phyloP scores from a whole-genome alignment of 2,888 invertebrate species.

The Drosophila kambysellisi region DNA sequence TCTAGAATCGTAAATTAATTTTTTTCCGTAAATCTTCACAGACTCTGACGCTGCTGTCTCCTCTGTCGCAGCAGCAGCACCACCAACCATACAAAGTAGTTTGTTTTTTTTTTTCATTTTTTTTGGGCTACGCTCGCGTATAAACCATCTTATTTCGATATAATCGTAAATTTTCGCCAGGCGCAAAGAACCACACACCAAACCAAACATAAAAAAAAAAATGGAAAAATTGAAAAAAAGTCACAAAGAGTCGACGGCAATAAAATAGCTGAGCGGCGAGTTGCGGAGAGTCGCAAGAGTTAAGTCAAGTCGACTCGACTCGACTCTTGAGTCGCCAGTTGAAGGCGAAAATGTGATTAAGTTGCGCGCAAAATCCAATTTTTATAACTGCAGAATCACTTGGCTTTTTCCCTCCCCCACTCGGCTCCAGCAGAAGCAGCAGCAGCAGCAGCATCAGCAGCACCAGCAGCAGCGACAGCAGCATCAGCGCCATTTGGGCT shows the following conservation, averaged over 20 bases:
- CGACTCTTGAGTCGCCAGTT: slow-evolving; percentile 69
- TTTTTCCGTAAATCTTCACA: slow-evolving; percentile 75
- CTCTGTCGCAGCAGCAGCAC: slow-evolving; percentile 24
- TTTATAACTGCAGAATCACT: slow-evolving; percentile 81
- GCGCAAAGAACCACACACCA: slow-evolving; percentile 60
- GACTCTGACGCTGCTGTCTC: slow-evolving; percentile 35
- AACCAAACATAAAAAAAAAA: slow-evolving; percentile 42
- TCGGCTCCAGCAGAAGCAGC: slow-evolving; percentile 32
- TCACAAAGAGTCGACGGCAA: slow-evolving; percentile 77
- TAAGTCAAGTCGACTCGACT: slow-evolving; percentile 45
- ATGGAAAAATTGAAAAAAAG: slow-evolving; percentile 36
- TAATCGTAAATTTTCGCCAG: slow-evolving; percentile 80
- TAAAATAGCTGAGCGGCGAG: slow-evolving; percentile 71
- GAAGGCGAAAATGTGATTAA: slow-evolving; percentile 80
- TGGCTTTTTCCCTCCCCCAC: slow-evolving; percentile 69
- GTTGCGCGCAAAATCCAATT: slow-evolving; percentile 81
- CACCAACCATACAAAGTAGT: slow-evolving; percentile 68
- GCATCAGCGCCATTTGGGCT: slow-evolving; percentile 59
- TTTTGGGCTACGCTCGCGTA: slow-evolving; percentile 69
- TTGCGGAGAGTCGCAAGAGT: slow-evolving; percentile 41
- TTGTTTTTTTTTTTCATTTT: slow-evolving; percentile 2
- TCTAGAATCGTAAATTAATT: slow-evolving; percentile 79
- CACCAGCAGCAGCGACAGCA: slow-evolving; percentile 5
- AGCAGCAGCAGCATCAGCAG: slow-evolving; percentile 11
- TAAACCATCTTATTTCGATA: slow-evolving; percentile 81